Evolutionary conservation across 64 coral and sea anemone species (phyloP).

Genomic region (Catalaphyllia jardinei): DNA sequence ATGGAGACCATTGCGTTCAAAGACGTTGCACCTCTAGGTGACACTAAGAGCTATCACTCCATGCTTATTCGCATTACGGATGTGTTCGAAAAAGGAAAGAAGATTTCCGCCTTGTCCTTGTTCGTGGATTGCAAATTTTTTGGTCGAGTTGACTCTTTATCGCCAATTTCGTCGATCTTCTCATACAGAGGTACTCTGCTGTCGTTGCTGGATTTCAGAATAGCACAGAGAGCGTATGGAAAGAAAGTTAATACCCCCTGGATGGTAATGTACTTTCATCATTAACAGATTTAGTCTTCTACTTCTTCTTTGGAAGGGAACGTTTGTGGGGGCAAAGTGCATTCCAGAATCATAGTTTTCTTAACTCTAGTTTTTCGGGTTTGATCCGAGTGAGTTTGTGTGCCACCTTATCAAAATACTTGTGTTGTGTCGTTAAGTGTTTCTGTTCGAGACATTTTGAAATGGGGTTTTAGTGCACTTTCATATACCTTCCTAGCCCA

Average conservation of each 20-base stretch:
- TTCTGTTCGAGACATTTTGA: no score
- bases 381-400: no score
- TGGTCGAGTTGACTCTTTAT: constrained; percentile 45
- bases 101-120: constrained; percentile 56
- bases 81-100: constrained; percentile 36
- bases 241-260: constrained; percentile 5
- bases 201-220: constrained; percentile 74
- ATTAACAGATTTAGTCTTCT: no score
- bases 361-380: no score
- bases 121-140: constrained; percentile 80
- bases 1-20: constrained; percentile 39
- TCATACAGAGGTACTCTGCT: constrained; percentile 73
- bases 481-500: no score
- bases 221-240: constrained; percentile 48
- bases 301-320: no score
- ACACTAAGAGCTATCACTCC: constrained; percentile 51
- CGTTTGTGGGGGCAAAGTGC: no score
- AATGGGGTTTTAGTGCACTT: no score
- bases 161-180: constrained; percentile 64
- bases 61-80: constrained; percentile 61
- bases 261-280: constrained; percentile 1
- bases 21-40: constrained; percentile 50
- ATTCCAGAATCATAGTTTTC: no score
- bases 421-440: no score
- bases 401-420: no score